Percentiles rank a stretch among this genome's conserved stretches.
These are phyloP conservation scores for Papilio helenus DNA, from an alignment of 1,140 invertebrate genomes.

Conservation along the genomic window DNA sequence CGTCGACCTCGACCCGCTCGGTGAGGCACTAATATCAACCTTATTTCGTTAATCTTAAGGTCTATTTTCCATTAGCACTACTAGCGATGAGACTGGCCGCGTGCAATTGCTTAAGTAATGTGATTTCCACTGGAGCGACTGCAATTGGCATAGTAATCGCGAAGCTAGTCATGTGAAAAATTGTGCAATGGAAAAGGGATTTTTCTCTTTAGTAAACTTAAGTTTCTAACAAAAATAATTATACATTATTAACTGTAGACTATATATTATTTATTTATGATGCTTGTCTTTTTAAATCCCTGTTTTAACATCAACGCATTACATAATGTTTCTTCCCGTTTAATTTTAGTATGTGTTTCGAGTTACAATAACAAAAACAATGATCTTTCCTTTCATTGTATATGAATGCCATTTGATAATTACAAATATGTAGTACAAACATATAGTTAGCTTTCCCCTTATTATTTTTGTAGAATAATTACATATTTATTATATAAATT, in stretches of 20 bases:
- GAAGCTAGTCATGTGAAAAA: background rate
- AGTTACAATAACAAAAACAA: background rate
- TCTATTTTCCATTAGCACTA: background rate
- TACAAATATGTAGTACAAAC: too few species aligned
- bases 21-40: slow-evolving; percentile 54
- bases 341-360: background rate
- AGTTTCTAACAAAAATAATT: background rate
- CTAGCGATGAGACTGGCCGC: background rate
- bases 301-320: background rate
- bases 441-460: background rate
- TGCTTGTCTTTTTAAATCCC: background rate
- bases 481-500: slow-evolving; percentile 41
- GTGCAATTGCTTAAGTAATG: too few species aligned
- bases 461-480: slow-evolving; percentile 8
- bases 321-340: background rate
- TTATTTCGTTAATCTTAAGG: background rate
- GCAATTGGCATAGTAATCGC: background rate
- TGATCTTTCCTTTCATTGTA: background rate
- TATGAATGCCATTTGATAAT: background rate
- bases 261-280: too few species aligned
- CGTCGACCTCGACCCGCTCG: slow-evolving; percentile 84
- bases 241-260: too few species aligned
- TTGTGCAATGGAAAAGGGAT: background rate
- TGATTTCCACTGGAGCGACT: background rate
- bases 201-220: background rate